phyloP scores from a whole-genome alignment of 2,113 vertebrate genomes.

The Equus quagga region DNA sequence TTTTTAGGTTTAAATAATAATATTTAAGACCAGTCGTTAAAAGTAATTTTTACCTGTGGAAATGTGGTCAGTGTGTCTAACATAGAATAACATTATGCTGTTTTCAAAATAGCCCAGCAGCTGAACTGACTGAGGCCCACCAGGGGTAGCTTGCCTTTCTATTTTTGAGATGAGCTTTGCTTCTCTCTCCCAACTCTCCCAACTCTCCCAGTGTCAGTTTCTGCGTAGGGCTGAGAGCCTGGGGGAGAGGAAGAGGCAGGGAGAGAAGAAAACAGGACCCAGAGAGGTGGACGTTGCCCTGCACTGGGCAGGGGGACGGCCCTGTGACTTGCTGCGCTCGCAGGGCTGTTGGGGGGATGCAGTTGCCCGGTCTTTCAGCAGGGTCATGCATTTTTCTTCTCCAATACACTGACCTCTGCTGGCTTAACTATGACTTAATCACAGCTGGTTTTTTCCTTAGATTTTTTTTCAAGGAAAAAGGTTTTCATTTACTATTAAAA shows the following conservation, averaged over 20 bases:
- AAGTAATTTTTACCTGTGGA: background rate
- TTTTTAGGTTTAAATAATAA: background rate
- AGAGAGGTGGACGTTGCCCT: accelerated
- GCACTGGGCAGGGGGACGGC: background rate
- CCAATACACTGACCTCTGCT: constrained; percentile 58
- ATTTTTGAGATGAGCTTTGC: background rate
- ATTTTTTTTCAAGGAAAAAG: background rate
- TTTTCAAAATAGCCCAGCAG: background rate
- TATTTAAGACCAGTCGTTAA: constrained; percentile 1
- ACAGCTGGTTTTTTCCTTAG: background rate
- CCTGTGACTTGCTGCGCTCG: background rate
- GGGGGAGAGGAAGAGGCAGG: background rate
- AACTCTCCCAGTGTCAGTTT: background rate
- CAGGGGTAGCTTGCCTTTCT: background rate
- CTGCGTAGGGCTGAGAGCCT: background rate
- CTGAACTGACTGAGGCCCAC: background rate
- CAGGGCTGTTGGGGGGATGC: background rate
- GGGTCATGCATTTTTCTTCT: background rate
- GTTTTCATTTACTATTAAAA: background rate
- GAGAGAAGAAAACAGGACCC: background rate
- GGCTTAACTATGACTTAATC: background rate
- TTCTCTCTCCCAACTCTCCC: background rate
- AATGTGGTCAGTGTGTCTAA: background rate
- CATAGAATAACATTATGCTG: background rate
- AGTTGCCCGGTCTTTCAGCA: background rate